Evolutionary conservation across 2,797 vertebrate genomes (phyloP), one percentile per base, ranked within the genome.

Genomic region (Tokudaia tokunoshimensis): DNA sequence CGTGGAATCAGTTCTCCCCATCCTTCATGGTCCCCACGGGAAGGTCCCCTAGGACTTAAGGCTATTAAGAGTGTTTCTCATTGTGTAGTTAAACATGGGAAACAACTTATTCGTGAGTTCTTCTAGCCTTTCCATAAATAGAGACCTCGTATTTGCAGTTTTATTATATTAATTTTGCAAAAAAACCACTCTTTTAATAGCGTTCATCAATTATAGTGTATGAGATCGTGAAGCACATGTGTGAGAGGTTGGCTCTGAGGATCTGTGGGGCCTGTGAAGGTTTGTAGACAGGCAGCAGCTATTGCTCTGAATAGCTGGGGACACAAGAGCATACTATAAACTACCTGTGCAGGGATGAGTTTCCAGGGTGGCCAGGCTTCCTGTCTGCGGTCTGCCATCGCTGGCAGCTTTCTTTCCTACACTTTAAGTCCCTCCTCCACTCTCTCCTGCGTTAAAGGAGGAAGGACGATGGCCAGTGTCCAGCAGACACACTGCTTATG

Each of bases 161-260:
- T 93, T 86, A 74, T 82, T 91, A 22, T 67, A n/a, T 91, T 94
- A 72, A 74, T 95, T 93, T 96, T 89, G 29, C 59, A 91, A 55
- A 61, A 59, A n/a, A 88, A 70, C 4, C 88, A 52, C 15, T 52
- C 90, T 50, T 79, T 65, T 44, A 34, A 75, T 22, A 65, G 34
- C 84, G n/a, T 82, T 92, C 15, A 37, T 92, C 81, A 82, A 83
- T 86, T 95, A 37, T 86, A 67, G 34, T 89, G 26, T 4, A 67
- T 34, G 31, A 87, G 67, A 70, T 78, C 24, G 47, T 65, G 31
- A 94, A 88, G 47, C 26, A 84, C 12, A 55, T 84, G 29, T 78
- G 74, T 85, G 94, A 87, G 92, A 74, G 92, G 79, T 3, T 44
- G 47, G 1, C 44, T 70, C 19, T 41, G 65, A 76, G 61, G 61